phyloP scores from a whole-genome alignment of 2,888 invertebrate genomes.

The Netelia inedita region DNA sequence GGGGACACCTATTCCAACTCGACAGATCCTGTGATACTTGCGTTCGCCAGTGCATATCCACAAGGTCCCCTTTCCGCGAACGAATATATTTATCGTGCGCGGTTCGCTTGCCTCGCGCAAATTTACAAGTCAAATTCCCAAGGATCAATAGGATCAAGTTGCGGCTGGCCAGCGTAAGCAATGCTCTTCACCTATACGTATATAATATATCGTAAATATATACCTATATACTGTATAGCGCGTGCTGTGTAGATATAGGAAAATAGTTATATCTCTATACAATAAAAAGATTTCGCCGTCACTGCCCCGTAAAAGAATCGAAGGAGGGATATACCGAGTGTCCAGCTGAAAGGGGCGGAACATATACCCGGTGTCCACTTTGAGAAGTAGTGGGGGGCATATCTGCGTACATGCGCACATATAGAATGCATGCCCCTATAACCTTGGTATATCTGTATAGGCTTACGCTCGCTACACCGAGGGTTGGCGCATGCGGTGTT shows the following conservation, averaged over 20 bases:
- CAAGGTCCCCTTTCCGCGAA: conserved; percentile 19
- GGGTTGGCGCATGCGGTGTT: too few species aligned
- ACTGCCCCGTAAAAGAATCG: too few species aligned
- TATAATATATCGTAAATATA: not conserved
- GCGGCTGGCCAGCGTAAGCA: conserved; percentile 24
- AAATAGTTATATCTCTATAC: not conserved
- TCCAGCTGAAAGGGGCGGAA: too few species aligned
- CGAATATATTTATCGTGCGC: conserved; percentile 62
- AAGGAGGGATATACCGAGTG: too few species aligned
- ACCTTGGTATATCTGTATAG: too few species aligned
- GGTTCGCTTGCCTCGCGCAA: conserved; percentile 72
- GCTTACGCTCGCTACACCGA: too few species aligned
- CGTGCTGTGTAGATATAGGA: not conserved
- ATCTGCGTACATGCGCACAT: not conserved
- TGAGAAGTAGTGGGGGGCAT: not conserved
- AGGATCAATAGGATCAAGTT: conserved; percentile 74
- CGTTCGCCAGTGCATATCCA: conserved; percentile 27
- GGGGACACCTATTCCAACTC: conserved; percentile 1
- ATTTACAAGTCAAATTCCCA: conserved; percentile 79
- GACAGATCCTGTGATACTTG: conserved; percentile 4
- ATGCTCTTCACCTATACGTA: conserved; percentile 2
- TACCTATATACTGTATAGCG: not conserved
- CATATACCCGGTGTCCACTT: not conserved
- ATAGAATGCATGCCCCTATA: not conserved
- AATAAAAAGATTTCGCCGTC: too few species aligned